Evolutionary conservation across 2,113 vertebrate species (phyloP), one percentile per base, ranked within the genome.

Genomic region (Sakesphorus luctuosus): DNA sequence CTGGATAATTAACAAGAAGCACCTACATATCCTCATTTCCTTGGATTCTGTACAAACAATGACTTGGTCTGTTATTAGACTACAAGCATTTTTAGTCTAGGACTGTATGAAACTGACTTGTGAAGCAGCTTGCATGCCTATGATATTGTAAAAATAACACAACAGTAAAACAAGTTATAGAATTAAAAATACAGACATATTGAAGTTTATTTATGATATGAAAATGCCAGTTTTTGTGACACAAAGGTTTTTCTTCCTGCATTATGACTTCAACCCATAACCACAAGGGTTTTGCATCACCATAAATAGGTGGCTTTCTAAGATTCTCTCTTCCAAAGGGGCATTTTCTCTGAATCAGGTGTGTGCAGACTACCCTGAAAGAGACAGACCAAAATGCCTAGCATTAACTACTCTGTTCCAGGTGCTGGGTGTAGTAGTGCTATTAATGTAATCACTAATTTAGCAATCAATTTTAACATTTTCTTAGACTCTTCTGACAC

Each of bases 391-490:
- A 71, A 84, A 85, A 55, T 24, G 28, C 4, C 23, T 59, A 59
- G 28, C 38, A 53, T 53, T 78, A 92, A 44, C 35, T 50, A 46
- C 13, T 50, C 26, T 81, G 31, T 79, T 52, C 25, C 72, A 79
- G 58, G 38, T 67, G 52, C 31, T 78, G 38, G 68, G 20, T 67
- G 35, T 31, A 77, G 31, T 56, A 49, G 18, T 43, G 29, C 11
- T 66, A 47, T 80, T 93, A 84, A 86, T 63, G 31, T 33, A 78
- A 69, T 63, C 79, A 94, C 47, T 92, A 87, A 87, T 83, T 85
- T 85, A 74, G 31, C 44, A 81, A 88, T 80, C 46, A 85, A 74
- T 77, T 95, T 71, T 28, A 93, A 85, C 19, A 59, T 93, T 92
- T 94, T 93, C 76, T 84, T 68, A 47, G 67, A 55, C 52, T 67